These are phyloP conservation scores for Bos javanicus DNA, from an alignment of 2,113 vertebrate genomes.

Conservation along the genomic window DNA sequence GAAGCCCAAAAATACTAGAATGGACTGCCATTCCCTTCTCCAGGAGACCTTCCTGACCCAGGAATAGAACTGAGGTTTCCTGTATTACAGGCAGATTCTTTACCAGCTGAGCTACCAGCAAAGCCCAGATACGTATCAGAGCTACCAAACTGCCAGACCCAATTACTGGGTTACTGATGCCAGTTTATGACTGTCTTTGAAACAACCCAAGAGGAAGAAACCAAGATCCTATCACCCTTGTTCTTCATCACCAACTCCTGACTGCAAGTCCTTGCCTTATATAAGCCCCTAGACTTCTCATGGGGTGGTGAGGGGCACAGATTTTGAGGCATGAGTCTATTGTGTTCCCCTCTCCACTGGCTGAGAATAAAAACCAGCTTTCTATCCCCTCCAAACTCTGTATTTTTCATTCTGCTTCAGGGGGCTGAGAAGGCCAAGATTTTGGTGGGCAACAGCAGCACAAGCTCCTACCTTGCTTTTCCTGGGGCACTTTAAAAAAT, in stretches of 20 bases:
- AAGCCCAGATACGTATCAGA: not conserved
- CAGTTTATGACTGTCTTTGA: not conserved
- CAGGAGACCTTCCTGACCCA: not conserved
- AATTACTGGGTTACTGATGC: not conserved
- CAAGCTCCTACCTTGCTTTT: not conserved
- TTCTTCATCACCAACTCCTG: not conserved
- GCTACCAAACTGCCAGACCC: not conserved
- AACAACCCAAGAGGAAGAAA: not conserved
- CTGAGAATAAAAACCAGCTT: not conserved
- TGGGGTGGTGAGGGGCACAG: not conserved
- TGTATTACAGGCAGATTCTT: not conserved
- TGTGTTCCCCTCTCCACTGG: not conserved
- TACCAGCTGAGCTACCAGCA: not conserved
- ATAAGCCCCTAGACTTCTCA: not conserved
- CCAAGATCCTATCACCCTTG: not conserved
- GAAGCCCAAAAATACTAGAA: not conserved
- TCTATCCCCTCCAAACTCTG: not conserved
- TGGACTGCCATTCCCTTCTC: not conserved
- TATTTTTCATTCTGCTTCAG: not conserved
- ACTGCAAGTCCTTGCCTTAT: not conserved
- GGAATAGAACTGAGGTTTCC: not conserved
- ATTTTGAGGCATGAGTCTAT: not conserved
- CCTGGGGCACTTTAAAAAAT: not conserved
- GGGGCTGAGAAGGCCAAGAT: not conserved
- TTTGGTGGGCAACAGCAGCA: not conserved